phyloP scores from a whole-genome alignment of 1,140 invertebrate genomes.

The Tetramorium alpestre region DNA sequence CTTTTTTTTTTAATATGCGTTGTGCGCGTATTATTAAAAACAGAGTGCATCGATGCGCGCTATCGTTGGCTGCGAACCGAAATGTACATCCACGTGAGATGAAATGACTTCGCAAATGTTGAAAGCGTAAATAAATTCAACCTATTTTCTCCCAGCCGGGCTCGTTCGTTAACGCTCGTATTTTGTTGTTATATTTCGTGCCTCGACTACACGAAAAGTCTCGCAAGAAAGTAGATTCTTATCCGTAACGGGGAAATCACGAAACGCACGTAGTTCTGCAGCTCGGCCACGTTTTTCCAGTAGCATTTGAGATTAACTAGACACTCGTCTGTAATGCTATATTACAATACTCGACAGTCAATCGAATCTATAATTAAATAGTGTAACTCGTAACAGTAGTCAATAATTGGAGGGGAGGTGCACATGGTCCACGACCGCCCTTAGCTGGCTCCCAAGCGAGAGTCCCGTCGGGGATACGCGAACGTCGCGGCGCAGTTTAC shows the following conservation, averaged over 20 bases:
- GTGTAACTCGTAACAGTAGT: conserved; percentile 80
- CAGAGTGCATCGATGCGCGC: background rate
- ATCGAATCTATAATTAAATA: conserved; percentile 80
- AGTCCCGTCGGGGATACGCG: conserved; percentile 1
- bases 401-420: conserved; percentile 76
- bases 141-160: background rate
- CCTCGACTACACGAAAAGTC: background rate
- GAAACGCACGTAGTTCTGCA: conserved; percentile 29
- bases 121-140: background rate
- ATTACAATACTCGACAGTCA: conserved; percentile 81
- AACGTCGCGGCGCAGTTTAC: conserved; percentile 24
- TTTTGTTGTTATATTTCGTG: conserved; percentile 35
- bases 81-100: background rate
- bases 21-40: background rate
- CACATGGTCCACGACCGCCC: background rate
- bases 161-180: background rate
- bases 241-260: background rate
- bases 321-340: conserved; percentile 58
- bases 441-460: conserved; percentile 11
- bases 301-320: conserved; percentile 50
- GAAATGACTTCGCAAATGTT: background rate
- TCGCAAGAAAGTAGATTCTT: conserved; percentile 18
- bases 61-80: background rate
- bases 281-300: conserved; percentile 8
- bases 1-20: background rate